These are phyloP conservation scores for Choreutis nemorana DNA, from an alignment of 2,888 invertebrate species.

Conservation along the genomic window DNA sequence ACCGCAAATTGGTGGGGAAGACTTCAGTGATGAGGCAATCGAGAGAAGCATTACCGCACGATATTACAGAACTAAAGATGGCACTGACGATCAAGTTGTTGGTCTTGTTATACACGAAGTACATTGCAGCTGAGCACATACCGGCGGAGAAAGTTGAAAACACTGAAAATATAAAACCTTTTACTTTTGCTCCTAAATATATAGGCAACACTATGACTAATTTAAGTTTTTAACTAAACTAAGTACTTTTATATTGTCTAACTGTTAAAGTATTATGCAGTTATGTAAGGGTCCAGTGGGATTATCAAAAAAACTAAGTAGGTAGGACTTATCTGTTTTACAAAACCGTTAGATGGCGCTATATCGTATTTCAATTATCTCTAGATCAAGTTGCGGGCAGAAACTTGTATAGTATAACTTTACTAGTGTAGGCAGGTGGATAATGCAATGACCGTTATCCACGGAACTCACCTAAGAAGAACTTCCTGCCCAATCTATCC, in stretches of 20 bases:
- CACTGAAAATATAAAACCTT: slow-evolving; percentile 72
- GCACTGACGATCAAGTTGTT: slow-evolving; percentile 86
- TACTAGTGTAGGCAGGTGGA: no score
- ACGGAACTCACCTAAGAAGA: slow-evolving; percentile 72
- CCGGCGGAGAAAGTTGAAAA: slow-evolving; percentile 88
- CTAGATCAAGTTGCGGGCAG: no score
- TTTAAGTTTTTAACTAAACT: background rate
- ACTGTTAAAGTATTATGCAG: no score
- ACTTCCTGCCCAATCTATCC: slow-evolving; percentile 87
- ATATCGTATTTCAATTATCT: no score
- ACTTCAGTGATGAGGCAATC: slow-evolving; percentile 94
- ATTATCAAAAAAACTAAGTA: no score
- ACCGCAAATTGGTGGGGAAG: slow-evolving; percentile 91
- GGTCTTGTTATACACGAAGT: slow-evolving; percentile 82
- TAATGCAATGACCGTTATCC: no score
- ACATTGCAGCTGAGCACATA: slow-evolving; percentile 83
- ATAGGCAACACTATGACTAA: no score
- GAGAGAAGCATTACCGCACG: slow-evolving; percentile 88
- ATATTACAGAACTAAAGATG: slow-evolving; percentile 86
- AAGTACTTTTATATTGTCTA: background rate
- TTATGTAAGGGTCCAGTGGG: no score
- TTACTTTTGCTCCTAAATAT: background rate
- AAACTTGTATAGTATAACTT: no score
- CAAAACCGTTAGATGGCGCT: no score
- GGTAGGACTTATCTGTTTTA: no score